phyloP scores from a whole-genome alignment of 2,797 vertebrate genomes.

The Centroberyx gerrardi region DNA sequence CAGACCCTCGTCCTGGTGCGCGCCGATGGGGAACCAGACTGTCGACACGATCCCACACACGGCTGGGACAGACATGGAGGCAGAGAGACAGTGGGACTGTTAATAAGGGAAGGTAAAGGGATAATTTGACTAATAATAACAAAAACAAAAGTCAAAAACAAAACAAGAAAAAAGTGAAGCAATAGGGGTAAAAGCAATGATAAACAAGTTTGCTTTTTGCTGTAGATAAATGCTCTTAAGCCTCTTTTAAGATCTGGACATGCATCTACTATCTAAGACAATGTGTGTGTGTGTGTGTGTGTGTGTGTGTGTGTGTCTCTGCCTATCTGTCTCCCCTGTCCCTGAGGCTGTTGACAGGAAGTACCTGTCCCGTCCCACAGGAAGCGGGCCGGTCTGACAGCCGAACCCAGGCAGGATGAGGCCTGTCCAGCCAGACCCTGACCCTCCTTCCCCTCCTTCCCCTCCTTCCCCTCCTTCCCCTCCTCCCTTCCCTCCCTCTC shows the following conservation, averaged over 20 bases:
- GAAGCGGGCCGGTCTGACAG: conserved; percentile 62
- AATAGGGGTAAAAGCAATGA: no score
- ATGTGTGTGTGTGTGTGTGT: background rate
- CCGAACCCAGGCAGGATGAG: conserved; percentile 47
- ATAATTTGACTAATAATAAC: no score
- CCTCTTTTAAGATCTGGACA: background rate
- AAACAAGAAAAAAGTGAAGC: no score
- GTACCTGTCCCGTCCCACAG: conserved; percentile 42
- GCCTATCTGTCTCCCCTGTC: background rate
- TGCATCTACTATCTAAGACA: background rate
- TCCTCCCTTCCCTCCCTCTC: background rate
- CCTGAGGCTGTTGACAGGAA: conserved; percentile 42
- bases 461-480: conserved; percentile 19
- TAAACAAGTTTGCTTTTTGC: no score
- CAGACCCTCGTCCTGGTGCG: conserved; percentile 88
- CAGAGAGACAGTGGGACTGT: background rate
- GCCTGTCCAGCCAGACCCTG: conserved; percentile 13
- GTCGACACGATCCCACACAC: conserved; percentile 91
- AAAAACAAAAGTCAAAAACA: no score
- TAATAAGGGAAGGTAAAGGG: background rate
- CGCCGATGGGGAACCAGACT: conserved; percentile 95
- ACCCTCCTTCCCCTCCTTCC: conserved; percentile 20
- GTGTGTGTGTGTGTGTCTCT: conserved; percentile 5
- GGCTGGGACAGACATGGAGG: conserved; percentile 78
- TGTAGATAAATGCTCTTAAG: background rate